Evolutionary conservation across 2,888 invertebrate species (phyloP), one percentile per base, ranked within the genome.

Genomic region (Octonoba sinensis): DNA sequence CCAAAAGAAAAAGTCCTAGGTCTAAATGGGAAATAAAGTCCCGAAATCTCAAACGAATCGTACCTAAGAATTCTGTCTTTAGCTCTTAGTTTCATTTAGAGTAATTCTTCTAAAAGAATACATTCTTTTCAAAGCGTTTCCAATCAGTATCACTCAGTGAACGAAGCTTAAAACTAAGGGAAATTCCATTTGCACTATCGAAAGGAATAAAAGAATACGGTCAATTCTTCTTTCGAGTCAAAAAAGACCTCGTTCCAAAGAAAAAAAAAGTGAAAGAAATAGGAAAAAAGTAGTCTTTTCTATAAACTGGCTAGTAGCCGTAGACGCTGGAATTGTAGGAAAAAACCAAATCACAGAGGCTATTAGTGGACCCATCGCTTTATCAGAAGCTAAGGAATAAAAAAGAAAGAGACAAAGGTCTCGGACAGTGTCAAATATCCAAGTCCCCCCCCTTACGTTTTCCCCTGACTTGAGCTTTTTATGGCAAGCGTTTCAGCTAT

Each of bases 351-450:
- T 81, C 79, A 81, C 73, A 22, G 73, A 60, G 67, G 47, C 79
- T 81, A 81, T 81, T 81, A 81, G 67, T 57, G 67, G 54, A 69
- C 69, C 62, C 79, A 81, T 81, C 73, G 73, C 67, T 81, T 79
- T 81, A 81, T 81, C 79, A 74, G 67, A 62, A 51, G n/a, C 20
- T 16, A 46, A 51, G 24, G 54, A 75, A 75, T 62, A 64, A 59
- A 46, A 71, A 56, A 72, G 60, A 49, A 24, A 49, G 27, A 77
- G 76, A 77, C 76, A 77, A 77, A 70, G 76, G 60, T 46, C 51
- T 77, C 54, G 76, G 76, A 77, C 76, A 77, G 76, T 77, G 76
- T 77, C 76, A 76, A 76, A 76, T 76, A 76, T 76, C 76, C 70
- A 8, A 47, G 36, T 20, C n/a, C 22, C 49, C 44, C 60, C 44